Conservation (phyloP, 2,888 invertebrate genomes). For the Oscheius sp. region DNA sequence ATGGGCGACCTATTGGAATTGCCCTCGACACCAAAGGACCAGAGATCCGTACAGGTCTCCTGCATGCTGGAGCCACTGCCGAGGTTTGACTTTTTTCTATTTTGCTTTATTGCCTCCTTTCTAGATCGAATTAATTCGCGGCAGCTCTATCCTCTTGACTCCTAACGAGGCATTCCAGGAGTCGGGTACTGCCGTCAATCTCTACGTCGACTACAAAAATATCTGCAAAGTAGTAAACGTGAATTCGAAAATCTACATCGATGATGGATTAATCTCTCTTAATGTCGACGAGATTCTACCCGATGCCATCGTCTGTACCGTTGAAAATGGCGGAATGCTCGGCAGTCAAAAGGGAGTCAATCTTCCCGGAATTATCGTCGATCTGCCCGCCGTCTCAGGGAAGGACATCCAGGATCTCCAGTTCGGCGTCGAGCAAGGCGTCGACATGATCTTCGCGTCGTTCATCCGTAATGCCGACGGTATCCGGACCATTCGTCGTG, state of each 20-base stretch:
- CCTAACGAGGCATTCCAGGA: slow-evolving; percentile 85
- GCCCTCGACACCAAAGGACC: slow-evolving; percentile 94
- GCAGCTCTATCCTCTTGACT: slow-evolving; percentile 84
- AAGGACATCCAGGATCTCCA: slow-evolving; percentile 82
- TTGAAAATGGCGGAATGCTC: slow-evolving; percentile 93
- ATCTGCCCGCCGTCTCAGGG: slow-evolving; percentile 95
- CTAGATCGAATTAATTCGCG: slow-evolving; percentile 82
- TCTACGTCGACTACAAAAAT: slow-evolving; percentile 93
- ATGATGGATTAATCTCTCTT: slow-evolving; percentile 94
- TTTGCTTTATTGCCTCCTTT: background rate
- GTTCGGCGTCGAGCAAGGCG: slow-evolving; percentile 71
- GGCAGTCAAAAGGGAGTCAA: slow-evolving; percentile 83
- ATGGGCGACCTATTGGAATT: slow-evolving; percentile 84
- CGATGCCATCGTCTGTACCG: slow-evolving; percentile 80
- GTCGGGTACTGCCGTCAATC: slow-evolving; percentile 81
- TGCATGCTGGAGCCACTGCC: slow-evolving; percentile 87
- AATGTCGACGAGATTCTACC: slow-evolving; percentile 81
- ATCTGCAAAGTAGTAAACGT: slow-evolving; percentile 76
- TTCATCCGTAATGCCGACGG: slow-evolving; percentile 93
- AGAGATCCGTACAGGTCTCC: slow-evolving; percentile 94
- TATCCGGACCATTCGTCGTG: slow-evolving; percentile 84
- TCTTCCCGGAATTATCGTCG: slow-evolving; percentile 92
- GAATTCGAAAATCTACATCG: slow-evolving; percentile 83
- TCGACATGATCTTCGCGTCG: slow-evolving; percentile 97
- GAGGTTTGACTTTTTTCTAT: slow-evolving; percentile 79